Conservation (phyloP, 2,888 invertebrate species). For the Monoplex corrugatus region DNA sequence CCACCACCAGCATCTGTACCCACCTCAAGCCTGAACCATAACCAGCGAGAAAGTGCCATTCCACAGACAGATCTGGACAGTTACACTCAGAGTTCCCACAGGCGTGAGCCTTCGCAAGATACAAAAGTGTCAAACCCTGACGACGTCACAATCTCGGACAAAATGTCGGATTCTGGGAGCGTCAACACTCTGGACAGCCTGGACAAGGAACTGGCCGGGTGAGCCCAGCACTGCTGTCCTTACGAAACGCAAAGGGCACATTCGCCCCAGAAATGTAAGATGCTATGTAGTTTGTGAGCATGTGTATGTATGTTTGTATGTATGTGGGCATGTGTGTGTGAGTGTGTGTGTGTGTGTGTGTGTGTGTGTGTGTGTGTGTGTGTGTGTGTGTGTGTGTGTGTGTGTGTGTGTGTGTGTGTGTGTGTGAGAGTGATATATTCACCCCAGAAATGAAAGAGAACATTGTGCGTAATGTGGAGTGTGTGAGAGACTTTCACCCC, state of each 20-base stretch:
- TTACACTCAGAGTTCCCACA: constrained; percentile 59
- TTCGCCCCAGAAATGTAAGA: constrained; percentile 70
- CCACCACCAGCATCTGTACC: neutral
- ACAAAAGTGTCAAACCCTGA: constrained; percentile 69
- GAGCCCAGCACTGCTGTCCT: neutral
- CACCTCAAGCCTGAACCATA: neutral
- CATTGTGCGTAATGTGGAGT: too few relatives aligned
- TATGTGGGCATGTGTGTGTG: neutral
- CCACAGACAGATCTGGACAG: constrained; percentile 76
- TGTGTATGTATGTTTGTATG: neutral
- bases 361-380: neutral
- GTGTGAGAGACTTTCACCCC: too few relatives aligned
- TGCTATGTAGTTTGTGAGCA: neutral
- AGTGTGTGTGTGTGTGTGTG: neutral
- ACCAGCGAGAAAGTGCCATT: constrained; percentile 60
- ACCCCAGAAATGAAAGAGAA: too few relatives aligned
- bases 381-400: neutral
- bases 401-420: constrained; percentile 21
- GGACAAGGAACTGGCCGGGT: constrained; percentile 64
- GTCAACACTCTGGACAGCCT: constrained; percentile 72
- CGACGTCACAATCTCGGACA: constrained; percentile 67
- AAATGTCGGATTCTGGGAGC: constrained; percentile 72
- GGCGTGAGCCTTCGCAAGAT: constrained; percentile 53
- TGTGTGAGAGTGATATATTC: too few relatives aligned
- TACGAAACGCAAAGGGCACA: constrained; percentile 55